phyloP scores from a whole-genome alignment of 2,888 invertebrate species.

The Macropis europaea region DNA sequence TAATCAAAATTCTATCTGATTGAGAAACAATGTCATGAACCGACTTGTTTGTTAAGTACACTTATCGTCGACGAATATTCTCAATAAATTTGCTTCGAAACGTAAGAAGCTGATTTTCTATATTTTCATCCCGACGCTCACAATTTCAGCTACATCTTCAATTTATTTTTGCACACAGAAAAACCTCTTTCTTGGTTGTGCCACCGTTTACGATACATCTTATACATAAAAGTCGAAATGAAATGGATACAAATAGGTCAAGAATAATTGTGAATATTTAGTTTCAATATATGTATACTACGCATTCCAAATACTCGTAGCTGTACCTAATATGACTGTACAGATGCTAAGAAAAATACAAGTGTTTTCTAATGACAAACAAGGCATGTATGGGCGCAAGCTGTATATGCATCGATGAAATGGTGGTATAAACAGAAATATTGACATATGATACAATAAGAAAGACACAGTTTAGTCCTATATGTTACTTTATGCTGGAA shows the following conservation, averaged over 20 bases:
- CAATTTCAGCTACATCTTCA: too few relatives aligned
- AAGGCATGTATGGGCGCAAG: conserved; percentile 47
- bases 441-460: conserved; percentile 31
- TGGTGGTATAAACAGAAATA: conserved; percentile 29
- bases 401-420: conserved; percentile 40
- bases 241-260: conserved; percentile 39
- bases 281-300: conserved; percentile 49
- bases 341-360: conserved; percentile 44
- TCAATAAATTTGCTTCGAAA: too few relatives aligned
- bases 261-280: conserved; percentile 21
- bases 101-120: too few relatives aligned
- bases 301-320: conserved; percentile 58
- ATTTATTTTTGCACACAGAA: too few relatives aligned
- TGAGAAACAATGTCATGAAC: too few relatives aligned
- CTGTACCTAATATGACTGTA: conserved; percentile 44
- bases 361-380: conserved; percentile 45
- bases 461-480: neutral
- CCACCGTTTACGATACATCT: too few relatives aligned
- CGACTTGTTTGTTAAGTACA: too few relatives aligned
- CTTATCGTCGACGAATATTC: too few relatives aligned
- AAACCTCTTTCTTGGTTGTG: too few relatives aligned
- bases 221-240: conserved; percentile 30
- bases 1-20: too few relatives aligned
- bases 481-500: neutral
- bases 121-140: too few relatives aligned